A percentile compares a stretch with the other conserved stretches of the same genome.
phyloP scores from a whole-genome alignment of 2,888 invertebrate species.

The Azorinus chamasolen region DNA sequence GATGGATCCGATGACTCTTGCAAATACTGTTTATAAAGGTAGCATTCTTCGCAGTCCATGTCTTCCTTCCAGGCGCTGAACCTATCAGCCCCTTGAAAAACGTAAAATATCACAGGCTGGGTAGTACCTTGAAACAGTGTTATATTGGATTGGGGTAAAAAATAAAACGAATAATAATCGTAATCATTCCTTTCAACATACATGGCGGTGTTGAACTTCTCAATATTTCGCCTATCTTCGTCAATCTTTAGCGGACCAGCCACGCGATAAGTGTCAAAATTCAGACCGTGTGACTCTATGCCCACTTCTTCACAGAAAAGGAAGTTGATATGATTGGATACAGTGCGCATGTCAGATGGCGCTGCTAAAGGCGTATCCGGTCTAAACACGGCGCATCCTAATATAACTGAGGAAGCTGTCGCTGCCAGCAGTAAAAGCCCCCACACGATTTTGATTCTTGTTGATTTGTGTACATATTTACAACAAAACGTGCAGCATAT shows the following conservation, averaged over 20 bases:
- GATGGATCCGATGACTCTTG: too few relatives aligned
- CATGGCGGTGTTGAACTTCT: conserved; percentile 19
- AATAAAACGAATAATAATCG: conserved; percentile 47
- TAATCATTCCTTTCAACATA: conserved; percentile 27
- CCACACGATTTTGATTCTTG: conserved; percentile 52
- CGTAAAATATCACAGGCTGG: conserved; percentile 27
- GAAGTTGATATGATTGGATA: conserved; percentile 42
- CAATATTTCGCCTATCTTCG: not conserved
- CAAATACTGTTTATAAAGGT: conserved; percentile 20
- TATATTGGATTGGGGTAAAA: conserved; percentile 29
- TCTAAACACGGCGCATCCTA: conserved; percentile 39
- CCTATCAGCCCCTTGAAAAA: conserved; percentile 32
- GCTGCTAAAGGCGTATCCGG: conserved; percentile 35
- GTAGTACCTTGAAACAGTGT: conserved; percentile 33
- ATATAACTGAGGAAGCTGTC: conserved; percentile 23
- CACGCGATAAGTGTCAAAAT: conserved; percentile 43
- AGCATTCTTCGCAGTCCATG: conserved; percentile 43
- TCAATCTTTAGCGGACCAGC: conserved; percentile 28
- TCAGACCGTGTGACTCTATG: conserved; percentile 33
- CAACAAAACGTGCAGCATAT: conserved; percentile 41
- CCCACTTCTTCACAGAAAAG: conserved; percentile 54
- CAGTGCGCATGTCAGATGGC: conserved; percentile 51
- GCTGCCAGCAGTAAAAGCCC: conserved; percentile 35
- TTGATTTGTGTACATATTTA: conserved; percentile 31
- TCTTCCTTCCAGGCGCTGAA: conserved; percentile 47